Percentiles rank a stretch among this genome's conserved stretches.
Evolutionary conservation across 2,888 invertebrate species (phyloP).

Genomic region (Tigriopus californicus): DNA sequence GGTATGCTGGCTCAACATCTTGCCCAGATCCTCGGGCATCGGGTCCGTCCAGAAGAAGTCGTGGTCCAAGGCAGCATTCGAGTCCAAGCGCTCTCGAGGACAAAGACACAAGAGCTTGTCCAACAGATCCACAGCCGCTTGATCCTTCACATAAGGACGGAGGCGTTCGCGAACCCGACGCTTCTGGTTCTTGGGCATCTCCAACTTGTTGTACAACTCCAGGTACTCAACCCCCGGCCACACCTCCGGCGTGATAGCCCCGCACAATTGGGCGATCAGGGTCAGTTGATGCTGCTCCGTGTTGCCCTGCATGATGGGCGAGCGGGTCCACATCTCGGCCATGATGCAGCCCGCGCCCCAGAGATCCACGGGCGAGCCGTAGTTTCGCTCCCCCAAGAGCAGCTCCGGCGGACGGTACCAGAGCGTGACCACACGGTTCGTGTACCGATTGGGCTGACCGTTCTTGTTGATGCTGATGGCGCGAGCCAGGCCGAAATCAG

Average conservation of each 20-base stretch:
- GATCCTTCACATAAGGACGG: constrained; percentile 73
- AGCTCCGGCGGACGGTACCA: constrained; percentile 71
- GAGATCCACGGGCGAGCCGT: constrained; percentile 90
- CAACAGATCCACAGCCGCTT: constrained; percentile 74
- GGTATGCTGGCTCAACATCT: constrained; percentile 76
- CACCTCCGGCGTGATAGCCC: constrained; percentile 75
- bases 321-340: constrained; percentile 97
- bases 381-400: constrained; percentile 65
- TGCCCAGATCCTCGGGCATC: constrained; percentile 54
- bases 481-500: constrained; percentile 91
- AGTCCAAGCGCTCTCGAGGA: constrained; percentile 66
- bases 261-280: constrained; percentile 85
- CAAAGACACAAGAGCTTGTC: constrained; percentile 80
- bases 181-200: constrained; percentile 66
- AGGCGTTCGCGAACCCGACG: constrained; percentile 52
- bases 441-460: constrained; percentile 67
- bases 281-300: constrained; percentile 91
- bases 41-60: constrained; percentile 98
- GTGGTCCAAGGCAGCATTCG: constrained; percentile 83
- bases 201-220: constrained; percentile 70
- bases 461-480: constrained; percentile 76
- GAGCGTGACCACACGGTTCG: constrained; percentile 91
- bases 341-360: constrained; percentile 89
- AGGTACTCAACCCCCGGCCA: constrained; percentile 85
- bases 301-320: constrained; percentile 70